Evolutionary conservation across 1,140 invertebrate species (phyloP), one percentile per base, ranked within the genome.

Genomic region (Drosophila saltans): DNA sequence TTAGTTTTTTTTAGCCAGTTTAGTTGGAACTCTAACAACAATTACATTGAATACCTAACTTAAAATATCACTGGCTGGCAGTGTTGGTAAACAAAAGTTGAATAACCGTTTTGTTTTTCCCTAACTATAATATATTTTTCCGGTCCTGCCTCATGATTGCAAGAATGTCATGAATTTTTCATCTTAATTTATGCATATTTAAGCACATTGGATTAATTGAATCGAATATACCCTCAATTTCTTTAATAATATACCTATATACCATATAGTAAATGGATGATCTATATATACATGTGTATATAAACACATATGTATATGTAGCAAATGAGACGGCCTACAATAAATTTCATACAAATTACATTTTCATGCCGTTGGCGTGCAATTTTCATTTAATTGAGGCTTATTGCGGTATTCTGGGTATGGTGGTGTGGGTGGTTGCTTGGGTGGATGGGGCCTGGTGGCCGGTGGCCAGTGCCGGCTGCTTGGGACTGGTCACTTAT

Each of bases 371-470:
- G 71, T 82, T 81, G 73, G 69, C 73, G 80, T 68, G 69, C 81
- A 84, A 74, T 83, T 88, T 88, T 74, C 77, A 75, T 88, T 88
- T 88, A 83, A 88, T 88, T 88, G 72, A 71, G 80, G 70, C 80
- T 83, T 83, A 88, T 80, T 83, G 76, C 72, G 67, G 69, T 76
- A 77, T 85, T 72, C 72, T 39, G 69, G 67, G 77, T 84, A 21
- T 36, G 45, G 45, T 36, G 45, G 24, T 52, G 45, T 52, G 81
- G 81, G 81, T 76, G 82, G 78, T 71, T 77, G 60, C 26, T 16
- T 26, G 45, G 16, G n/a, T 30, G 56, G 28, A 58, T 24, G 66
- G 52, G n/a, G 45, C 6, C 45, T 36, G 33, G 6, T 30, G 56
- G 28, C 58, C 16, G 63, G 52, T 24, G 45, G 21, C 45, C 28